These are phyloP conservation scores for Helobdella robusta DNA, from an alignment of 2,888 invertebrate genomes.

Conservation along the genomic window DNA sequence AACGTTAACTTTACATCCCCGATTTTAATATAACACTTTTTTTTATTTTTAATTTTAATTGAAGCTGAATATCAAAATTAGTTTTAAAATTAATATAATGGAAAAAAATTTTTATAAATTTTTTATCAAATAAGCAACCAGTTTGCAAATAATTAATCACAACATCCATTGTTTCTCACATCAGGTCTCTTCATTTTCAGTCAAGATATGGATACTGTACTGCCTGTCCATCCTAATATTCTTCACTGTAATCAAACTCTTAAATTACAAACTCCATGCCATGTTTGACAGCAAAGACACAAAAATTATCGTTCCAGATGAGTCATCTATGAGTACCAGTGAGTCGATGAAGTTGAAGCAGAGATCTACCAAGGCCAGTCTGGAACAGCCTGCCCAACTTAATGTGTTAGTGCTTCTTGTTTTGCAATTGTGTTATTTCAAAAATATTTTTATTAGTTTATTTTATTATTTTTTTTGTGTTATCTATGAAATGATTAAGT, in stretches of 20 bases:
- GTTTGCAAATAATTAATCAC: neutral
- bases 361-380: too few relatives aligned
- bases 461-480: too few relatives aligned
- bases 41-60: neutral
- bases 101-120: neutral
- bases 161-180: too few relatives aligned
- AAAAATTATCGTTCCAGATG: conserved; percentile 61
- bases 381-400: too few relatives aligned
- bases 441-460: neutral
- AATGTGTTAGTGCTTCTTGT: too few relatives aligned
- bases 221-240: conserved; percentile 68
- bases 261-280: conserved; percentile 79
- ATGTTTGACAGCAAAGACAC: conserved; percentile 66
- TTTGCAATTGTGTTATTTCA: neutral
- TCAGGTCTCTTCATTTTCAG: conserved; percentile 75
- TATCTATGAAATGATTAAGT: neutral
- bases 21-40: too few relatives aligned
- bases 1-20: too few relatives aligned
- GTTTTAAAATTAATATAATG: neutral
- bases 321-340: too few relatives aligned
- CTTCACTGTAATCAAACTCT: conserved; percentile 71
- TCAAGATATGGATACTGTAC: conserved; percentile 76
- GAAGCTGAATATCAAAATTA: neutral
- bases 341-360: too few relatives aligned
- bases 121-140: neutral